phyloP scores from a whole-genome alignment of 2,113 vertebrate genomes.

The Felis catus region F.catus_Fca126_mat1.0 CM031412.1:40936001-40936500 shows the following conservation, averaged over 20 bases:
- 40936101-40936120: background rate
- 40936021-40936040: background rate
- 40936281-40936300: background rate
- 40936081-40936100: background rate
- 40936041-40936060: background rate
- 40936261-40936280: background rate
- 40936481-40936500: background rate
- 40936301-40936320: background rate
- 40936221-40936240: background rate
- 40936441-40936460: background rate
- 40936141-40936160: background rate
- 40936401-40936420: background rate
- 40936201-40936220: background rate
- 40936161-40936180: background rate
- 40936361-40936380: background rate
- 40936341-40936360: background rate
- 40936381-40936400: background rate
- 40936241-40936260: background rate
- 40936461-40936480: background rate
- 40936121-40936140: background rate
- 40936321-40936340: background rate
- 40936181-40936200: background rate
- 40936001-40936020: background rate
- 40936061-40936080: background rate
- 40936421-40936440: background rate